Evolutionary conservation across 64 coral and sea anemone species (phyloP).

Genomic region (Pocillopora verrucosa): DNA sequence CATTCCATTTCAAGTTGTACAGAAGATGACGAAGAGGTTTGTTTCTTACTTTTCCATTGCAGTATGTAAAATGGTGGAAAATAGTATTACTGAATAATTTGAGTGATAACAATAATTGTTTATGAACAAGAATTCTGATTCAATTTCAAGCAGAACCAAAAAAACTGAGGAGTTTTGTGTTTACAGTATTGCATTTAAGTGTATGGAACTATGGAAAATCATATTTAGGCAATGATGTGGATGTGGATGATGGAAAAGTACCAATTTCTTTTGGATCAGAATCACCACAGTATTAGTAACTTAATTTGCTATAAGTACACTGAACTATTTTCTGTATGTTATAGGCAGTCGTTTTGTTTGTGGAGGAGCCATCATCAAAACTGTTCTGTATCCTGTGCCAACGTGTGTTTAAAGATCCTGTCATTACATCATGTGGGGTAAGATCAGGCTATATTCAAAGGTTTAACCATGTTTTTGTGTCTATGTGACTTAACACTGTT

Average conservation of each 20-base stretch:
- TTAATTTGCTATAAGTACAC: background rate
- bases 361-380: conserved; percentile 87
- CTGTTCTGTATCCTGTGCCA: conserved; percentile 84
- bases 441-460: background rate
- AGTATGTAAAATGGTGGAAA: background rate
- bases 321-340: background rate
- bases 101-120: too few relatives aligned
- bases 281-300: background rate
- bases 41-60: background rate
- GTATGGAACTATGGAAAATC: too few relatives aligned
- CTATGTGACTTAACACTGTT: too few relatives aligned
- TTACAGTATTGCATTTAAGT: too few relatives aligned
- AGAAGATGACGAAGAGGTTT: conserved; percentile 88
- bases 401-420: conserved; percentile 91
- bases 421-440: conserved; percentile 97
- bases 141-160: too few relatives aligned
- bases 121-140: too few relatives aligned
- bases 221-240: too few relatives aligned
- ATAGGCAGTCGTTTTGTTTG: conserved; percentile 94
- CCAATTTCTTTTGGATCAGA: too few relatives aligned
- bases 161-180: too few relatives aligned
- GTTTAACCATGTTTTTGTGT: background rate
- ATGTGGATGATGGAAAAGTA: too few relatives aligned
- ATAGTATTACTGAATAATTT: background rate
- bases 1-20: conserved; percentile 86